Evolutionary conservation across 2,797 vertebrate species (phyloP).

Genomic region (Poeciliopsis paucimaculata): DNA sequence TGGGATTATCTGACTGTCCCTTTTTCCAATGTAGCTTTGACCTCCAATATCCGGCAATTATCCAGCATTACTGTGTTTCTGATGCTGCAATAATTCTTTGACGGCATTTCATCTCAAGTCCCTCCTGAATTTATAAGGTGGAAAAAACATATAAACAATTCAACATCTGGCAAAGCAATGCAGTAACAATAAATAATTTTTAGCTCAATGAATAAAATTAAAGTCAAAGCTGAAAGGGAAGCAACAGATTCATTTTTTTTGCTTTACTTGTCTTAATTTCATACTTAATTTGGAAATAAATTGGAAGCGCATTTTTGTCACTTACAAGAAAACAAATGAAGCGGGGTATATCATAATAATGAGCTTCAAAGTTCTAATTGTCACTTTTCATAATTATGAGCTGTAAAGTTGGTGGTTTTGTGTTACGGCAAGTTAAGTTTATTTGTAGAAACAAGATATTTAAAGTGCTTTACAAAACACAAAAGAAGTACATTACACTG

Average conservation of each 20-base stretch:
- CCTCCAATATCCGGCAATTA: neutral
- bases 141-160: neutral
- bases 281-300: neutral
- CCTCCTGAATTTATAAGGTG: neutral
- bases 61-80: neutral
- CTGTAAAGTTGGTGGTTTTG: neutral
- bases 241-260: neutral
- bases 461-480: no score
- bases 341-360: no score
- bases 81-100: neutral
- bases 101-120: neutral
- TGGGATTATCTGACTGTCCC: neutral
- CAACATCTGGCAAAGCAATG: neutral
- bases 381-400: neutral
- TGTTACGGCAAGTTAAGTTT: no score
- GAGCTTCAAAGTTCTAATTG: neutral
- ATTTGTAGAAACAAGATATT: no score
- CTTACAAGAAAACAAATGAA: neutral
- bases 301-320: neutral
- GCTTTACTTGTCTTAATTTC: neutral
- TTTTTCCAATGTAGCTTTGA: neutral
- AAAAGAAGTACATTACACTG: no score
- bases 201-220: neutral
- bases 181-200: neutral
- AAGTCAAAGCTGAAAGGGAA: neutral